A percentile compares a stretch with the other conserved stretches of the same genome.
phyloP scores from a whole-genome alignment of 1,140 invertebrate species.

The Conus ventricosus region DNA sequence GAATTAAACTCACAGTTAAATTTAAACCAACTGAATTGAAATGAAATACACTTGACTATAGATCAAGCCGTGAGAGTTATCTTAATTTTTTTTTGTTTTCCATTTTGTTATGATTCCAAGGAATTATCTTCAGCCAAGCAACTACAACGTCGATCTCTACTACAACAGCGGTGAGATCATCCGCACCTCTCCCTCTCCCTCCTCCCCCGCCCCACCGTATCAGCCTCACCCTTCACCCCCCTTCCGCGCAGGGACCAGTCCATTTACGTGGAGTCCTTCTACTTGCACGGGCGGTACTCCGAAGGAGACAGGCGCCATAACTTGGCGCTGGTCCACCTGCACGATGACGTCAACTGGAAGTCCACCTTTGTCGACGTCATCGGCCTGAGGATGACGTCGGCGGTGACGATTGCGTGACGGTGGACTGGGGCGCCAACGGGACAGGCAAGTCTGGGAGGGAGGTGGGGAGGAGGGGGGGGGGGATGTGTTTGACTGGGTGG shows the following conservation, averaged over 20 bases:
- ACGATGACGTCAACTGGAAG: not conserved
- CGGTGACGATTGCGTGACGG: not conserved
- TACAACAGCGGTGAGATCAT: not conserved
- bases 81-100: not conserved
- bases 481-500: not conserved
- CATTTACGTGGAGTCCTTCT: not conserved
- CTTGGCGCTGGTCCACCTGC: not conserved
- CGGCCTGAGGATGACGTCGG: not conserved
- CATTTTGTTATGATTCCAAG: not conserved
- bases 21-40: no score
- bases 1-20: no score
- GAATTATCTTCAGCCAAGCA: not conserved
- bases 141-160: slow-evolving; percentile 5
- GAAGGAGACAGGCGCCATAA: not conserved
- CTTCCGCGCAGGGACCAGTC: not conserved
- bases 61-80: not conserved
- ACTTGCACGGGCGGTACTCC: not conserved
- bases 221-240: not conserved
- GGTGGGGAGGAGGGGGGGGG: not conserved
- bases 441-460: not conserved
- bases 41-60: not conserved
- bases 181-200: not conserved
- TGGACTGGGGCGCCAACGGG: not conserved
- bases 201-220: not conserved
- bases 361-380: slow-evolving; percentile 8